phyloP scores from a whole-genome alignment of 2,888 invertebrate species.

The Ypsolopha scabrella region DNA sequence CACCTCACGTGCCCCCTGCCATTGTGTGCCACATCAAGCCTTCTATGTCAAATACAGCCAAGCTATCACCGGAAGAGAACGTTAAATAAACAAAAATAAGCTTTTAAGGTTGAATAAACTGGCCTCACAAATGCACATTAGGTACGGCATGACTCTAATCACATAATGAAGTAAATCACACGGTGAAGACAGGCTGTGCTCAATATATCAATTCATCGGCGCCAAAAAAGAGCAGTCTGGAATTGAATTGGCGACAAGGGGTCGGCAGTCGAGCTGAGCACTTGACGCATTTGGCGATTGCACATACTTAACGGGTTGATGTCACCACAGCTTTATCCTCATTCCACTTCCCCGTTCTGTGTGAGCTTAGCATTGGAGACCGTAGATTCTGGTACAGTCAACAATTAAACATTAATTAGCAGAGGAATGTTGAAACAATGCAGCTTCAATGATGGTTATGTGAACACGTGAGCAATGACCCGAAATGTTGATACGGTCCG shows the following conservation, averaged over 20 bases:
- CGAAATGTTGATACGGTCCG: neutral
- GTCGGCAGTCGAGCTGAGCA: neutral
- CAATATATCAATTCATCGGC: neutral
- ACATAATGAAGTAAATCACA: neutral
- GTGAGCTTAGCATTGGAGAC: conserved; percentile 3
- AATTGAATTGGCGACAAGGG: neutral
- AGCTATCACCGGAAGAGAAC: conserved; percentile 1
- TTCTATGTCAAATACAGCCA: neutral
- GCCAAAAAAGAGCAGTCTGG: neutral
- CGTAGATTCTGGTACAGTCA: neutral
- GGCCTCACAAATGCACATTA: too few species aligned
- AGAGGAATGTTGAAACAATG: conserved; percentile 11
- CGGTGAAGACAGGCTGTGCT: too few species aligned
- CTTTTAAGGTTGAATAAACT: too few species aligned
- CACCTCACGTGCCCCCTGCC: conserved; percentile 37
- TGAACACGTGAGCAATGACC: neutral
- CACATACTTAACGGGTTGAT: conserved; percentile 6
- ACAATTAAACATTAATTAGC: conserved; percentile 12
- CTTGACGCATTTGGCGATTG: neutral
- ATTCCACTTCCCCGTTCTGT: conserved; percentile 2
- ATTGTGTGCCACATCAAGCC: conserved; percentile 24
- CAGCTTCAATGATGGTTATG: neutral
- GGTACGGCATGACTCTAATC: too few species aligned
- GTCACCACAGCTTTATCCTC: conserved; percentile 9
- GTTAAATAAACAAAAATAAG: neutral